A percentile compares a stretch with the other conserved stretches of the same genome.
Evolutionary conservation across 2,888 invertebrate species (phyloP).

Genomic region (Acrobasis suavella): DNA sequence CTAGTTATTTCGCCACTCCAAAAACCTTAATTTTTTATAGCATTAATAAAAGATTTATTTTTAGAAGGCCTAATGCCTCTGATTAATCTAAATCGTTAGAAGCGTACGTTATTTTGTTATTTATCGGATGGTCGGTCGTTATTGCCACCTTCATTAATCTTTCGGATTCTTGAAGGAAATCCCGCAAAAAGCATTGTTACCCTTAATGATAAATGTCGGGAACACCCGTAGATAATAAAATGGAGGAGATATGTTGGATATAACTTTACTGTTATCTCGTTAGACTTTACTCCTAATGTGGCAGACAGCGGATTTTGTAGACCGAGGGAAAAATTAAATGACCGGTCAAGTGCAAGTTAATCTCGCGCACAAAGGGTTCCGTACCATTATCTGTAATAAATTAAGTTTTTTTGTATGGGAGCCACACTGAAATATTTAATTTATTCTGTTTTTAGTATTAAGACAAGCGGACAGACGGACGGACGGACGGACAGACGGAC

Average conservation of each 20-base stretch:
- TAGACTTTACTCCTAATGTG: too few species aligned
- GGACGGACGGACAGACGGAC: too few species aligned
- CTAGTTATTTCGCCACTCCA: background rate
- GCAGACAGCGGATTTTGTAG: too few species aligned
- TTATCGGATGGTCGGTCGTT: constrained; percentile 71
- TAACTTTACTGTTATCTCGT: background rate
- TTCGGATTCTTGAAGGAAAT: constrained; percentile 75
- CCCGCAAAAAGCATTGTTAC: constrained; percentile 76
- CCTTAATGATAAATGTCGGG: constrained; percentile 73
- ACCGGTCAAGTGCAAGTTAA: too few species aligned
- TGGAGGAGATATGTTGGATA: background rate
- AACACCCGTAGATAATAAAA: background rate
- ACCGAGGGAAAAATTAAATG: too few species aligned
- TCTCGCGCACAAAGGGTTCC: too few species aligned
- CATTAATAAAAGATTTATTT: constrained; percentile 35
- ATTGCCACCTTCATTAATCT: constrained; percentile 78
- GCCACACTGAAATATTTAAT: too few species aligned
- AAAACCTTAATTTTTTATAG: constrained; percentile 16
- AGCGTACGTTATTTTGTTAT: constrained; percentile 75
- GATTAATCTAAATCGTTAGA: constrained; percentile 68
- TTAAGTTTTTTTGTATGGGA: too few species aligned
- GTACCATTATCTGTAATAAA: too few species aligned
- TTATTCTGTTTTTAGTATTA: too few species aligned
- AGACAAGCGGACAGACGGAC: too few species aligned
- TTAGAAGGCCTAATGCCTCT: constrained; percentile 53